A percentile compares a stretch with the other conserved stretches of the same genome.
Conservation (phyloP, 1,140 invertebrate genomes). For the Chrysoperla carnea region DNA sequence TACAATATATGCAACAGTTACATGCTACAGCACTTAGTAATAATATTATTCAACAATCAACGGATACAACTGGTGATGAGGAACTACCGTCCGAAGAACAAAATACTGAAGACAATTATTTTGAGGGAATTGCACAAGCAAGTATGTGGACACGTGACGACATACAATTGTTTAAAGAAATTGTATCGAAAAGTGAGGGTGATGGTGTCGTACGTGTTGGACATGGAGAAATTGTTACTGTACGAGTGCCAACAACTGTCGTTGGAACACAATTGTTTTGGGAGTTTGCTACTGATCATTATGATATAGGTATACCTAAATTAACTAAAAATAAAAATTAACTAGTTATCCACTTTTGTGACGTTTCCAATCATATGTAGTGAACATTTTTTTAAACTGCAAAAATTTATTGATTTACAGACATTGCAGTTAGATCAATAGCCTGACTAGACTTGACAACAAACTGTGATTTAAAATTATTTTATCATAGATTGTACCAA, state of each 20-base stretch:
- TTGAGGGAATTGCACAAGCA: conserved; percentile 51
- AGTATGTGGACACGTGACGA: conserved; percentile 91
- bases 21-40: conserved; percentile 25
- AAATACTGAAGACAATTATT: conserved; percentile 19
- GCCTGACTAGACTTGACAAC: too few species aligned
- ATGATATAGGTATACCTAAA: conserved; percentile 81
- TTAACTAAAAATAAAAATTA: conserved; percentile 3
- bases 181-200: conserved; percentile 71
- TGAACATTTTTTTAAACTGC: too few species aligned
- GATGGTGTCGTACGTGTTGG: conserved; percentile 92
- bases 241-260: conserved; percentile 91
- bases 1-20: conserved; percentile 89
- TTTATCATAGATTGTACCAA: too few species aligned
- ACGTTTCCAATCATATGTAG: too few species aligned
- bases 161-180: conserved; percentile 81
- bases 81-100: neutral
- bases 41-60: neutral
- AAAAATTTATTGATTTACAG: too few species aligned
- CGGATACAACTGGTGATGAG: neutral
- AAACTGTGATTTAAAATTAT: too few species aligned
- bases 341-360: neutral
- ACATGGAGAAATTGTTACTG: conserved; percentile 94
- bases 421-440: too few species aligned
- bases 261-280: conserved; percentile 92
- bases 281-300: conserved; percentile 98